phyloP scores from a whole-genome alignment of 1,140 invertebrate genomes.

The Charaxes varanes region DNA sequence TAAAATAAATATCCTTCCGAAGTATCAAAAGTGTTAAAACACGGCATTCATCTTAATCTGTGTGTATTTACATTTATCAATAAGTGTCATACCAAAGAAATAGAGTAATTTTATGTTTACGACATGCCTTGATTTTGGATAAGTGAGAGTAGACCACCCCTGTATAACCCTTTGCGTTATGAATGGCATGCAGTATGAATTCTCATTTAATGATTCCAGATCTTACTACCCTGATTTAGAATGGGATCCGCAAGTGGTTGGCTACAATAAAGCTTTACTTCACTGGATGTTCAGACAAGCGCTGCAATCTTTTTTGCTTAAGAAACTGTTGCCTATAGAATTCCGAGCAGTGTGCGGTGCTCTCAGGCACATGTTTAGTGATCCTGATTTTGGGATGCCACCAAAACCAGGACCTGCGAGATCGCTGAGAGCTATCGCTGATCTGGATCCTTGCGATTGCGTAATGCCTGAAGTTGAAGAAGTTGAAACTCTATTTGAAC shows the following conservation, averaged over 20 bases:
- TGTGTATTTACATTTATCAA: too few species aligned
- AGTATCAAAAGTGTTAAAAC: too few species aligned
- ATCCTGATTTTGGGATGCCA: constrained; percentile 54
- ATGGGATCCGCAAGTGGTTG: constrained; percentile 44
- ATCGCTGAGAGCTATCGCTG: constrained; percentile 29
- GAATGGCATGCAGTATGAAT: too few species aligned
- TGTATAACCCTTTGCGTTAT: too few species aligned
- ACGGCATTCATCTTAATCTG: too few species aligned
- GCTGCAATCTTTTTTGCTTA: constrained; percentile 36
- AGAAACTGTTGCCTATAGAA: constrained; percentile 28
- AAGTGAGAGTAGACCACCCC: too few species aligned
- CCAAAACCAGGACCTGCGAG: constrained; percentile 26
- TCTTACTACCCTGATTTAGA: constrained; percentile 53
- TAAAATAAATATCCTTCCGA: too few species aligned
- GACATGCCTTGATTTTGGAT: too few species aligned
- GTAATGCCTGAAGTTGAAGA: constrained; percentile 42
- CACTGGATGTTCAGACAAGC: constrained; percentile 66
- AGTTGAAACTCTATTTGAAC: constrained; percentile 27
- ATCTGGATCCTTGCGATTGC: constrained; percentile 48
- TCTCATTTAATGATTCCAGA: too few species aligned
- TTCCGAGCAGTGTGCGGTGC: constrained; percentile 28
- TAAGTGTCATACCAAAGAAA: too few species aligned
- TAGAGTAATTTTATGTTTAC: too few species aligned
- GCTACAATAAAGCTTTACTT: constrained; percentile 35
- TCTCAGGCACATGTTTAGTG: constrained; percentile 40